Percentiles rank a stretch among this genome's conserved stretches.
Evolutionary conservation across 2,888 invertebrate genomes (phyloP).

Genomic region (Automeris io): DNA sequence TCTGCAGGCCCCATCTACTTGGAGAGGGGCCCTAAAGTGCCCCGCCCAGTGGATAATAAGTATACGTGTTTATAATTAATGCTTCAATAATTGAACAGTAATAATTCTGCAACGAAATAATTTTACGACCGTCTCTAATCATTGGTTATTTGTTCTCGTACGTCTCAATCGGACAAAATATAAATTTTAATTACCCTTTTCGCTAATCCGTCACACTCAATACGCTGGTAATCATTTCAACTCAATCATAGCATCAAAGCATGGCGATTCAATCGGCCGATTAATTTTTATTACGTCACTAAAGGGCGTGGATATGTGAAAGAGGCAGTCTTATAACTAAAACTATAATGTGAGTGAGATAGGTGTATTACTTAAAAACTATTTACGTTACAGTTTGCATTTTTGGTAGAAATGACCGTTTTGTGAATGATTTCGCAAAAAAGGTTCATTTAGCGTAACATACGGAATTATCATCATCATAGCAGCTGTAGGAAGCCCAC

Average conservation of each 20-base stretch:
- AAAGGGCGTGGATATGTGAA: conserved; percentile 4
- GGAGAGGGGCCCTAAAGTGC: too few relatives aligned
- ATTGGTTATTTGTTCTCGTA: conserved; percentile 3
- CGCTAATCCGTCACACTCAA: conserved; percentile 1
- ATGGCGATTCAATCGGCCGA: conserved; percentile 14
- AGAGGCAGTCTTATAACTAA: neutral
- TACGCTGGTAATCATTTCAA: conserved; percentile 9
- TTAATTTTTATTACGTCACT: conserved; percentile 9
- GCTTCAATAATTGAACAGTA: neutral
- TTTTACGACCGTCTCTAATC: conserved; percentile 5
- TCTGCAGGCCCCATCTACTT: too few relatives aligned
- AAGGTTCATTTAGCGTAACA: too few relatives aligned
- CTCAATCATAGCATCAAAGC: conserved; percentile 25
- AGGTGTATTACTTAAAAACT: neutral
- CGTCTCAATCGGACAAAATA: conserved; percentile 5
- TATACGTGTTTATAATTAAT: too few relatives aligned
- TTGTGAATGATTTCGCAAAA: neutral
- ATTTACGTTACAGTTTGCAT: neutral
- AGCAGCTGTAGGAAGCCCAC: too few relatives aligned
- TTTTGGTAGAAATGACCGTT: neutral
- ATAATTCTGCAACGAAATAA: conserved; percentile 1
- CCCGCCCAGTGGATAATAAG: too few relatives aligned
- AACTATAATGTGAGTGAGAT: neutral
- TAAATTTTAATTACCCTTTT: conserved; percentile 4
- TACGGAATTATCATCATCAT: too few relatives aligned